Evolutionary conservation across 2,113 vertebrate species (phyloP), one percentile per base, ranked within the genome.

Genomic region (Epinephelus fuscoguttatus): DNA sequence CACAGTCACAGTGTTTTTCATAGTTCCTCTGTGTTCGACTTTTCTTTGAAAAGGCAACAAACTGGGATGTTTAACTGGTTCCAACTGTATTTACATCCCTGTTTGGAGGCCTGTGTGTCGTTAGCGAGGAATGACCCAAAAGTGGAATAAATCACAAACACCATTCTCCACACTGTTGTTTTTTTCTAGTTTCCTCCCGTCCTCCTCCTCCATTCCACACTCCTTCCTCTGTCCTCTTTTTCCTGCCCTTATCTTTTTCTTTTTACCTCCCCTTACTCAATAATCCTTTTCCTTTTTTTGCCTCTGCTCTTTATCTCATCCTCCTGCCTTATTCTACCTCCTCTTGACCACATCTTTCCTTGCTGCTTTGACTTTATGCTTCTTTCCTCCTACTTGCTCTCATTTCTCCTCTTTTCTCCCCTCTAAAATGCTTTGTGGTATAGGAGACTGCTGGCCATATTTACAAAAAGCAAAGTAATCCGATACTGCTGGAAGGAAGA

Each of bases 91-190:
- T 85, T 80, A 55, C 62, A 66, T 80, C 80, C 62, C 55, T 33
- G 53, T 83, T 67, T 87, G 55, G 19, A 82, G 75, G 81, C 33
- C 78, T 87, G 82, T 84, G 74, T 87, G 81, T 59, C 83, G 78
- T 91, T 88, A 84, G 70, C 27, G 80, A 86, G 86, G 89, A 92
- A 87, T 89, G 78, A 63, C 63, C 57, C 80, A 75, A 71, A 84
- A 83, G 76, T 59, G 64, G 67, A 91, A 86, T 89, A 87, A 93
- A 93, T 91, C 86, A 83, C 59, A 70, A 75, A 78, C 52, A 79
- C 52, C 70, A 19, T 72, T 75, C 47, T 82, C 53, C 42, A 19
- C 53, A 17, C 25, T 72, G 25, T 55, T 73, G 25, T 68, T 68
- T 73, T 40, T 70, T 61, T 23, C 27, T 19, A 15, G 66, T 37